Evolutionary conservation across 2,113 vertebrate genomes (phyloP).

Genomic region (Aegypius monachus): DNA sequence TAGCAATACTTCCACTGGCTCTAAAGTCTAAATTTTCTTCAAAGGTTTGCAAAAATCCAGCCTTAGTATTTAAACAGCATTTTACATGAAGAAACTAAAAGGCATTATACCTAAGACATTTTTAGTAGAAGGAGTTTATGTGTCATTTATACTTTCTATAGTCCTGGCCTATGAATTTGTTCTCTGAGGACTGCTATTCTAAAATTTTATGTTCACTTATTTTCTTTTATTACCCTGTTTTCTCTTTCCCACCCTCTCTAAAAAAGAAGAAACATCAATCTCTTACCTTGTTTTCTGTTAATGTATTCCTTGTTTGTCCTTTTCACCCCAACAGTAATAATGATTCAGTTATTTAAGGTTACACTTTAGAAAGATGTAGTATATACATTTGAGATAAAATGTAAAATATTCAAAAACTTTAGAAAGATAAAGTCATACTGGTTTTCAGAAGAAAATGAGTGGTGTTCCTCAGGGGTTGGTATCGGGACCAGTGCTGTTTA

Average conservation of each 20-base stretch:
- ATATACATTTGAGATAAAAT: background rate
- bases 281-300: background rate
- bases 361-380: background rate
- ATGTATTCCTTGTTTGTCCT: background rate
- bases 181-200: background rate
- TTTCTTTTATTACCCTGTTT: background rate
- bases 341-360: background rate
- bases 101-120: background rate
- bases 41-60: background rate
- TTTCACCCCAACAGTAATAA: background rate
- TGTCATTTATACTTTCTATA: background rate
- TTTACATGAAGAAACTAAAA: background rate
- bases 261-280: background rate
- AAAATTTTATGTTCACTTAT: background rate
- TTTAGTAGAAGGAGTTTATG: background rate
- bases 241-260: background rate
- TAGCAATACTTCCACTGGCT: background rate
- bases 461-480: background rate
- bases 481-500: fast-evolving
- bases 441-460: background rate
- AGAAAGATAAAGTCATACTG: background rate
- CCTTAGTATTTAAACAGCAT: background rate
- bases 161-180: background rate
- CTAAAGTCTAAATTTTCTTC: background rate
- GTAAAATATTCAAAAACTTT: background rate